phyloP scores from a whole-genome alignment of 2,888 invertebrate genomes.

The Cecidostiba fungosa region DNA sequence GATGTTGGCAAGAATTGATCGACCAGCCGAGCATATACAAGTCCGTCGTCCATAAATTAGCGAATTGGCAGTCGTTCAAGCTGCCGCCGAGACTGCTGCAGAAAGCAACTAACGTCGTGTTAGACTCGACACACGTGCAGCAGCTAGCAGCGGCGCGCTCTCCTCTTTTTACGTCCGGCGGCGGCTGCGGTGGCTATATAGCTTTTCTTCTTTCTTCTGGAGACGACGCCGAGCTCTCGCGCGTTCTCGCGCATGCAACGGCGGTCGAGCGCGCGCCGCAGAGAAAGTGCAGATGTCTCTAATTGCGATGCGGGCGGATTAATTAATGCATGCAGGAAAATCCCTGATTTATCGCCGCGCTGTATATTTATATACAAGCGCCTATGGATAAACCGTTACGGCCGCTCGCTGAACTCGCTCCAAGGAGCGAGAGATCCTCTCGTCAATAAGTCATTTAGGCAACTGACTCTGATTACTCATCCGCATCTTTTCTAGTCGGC shows the following conservation, averaged over 20 bases:
- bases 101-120: too few species aligned
- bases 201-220: not conserved
- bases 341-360: not conserved
- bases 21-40: not conserved
- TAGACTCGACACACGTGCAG: too few species aligned
- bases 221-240: not conserved
- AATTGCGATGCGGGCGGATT: not conserved
- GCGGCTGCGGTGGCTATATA: too few species aligned
- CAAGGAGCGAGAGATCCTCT: not conserved
- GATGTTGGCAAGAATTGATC: not conserved
- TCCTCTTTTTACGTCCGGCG: not conserved
- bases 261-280: not conserved
- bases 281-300: slow-evolving; percentile 4
- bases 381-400: not conserved
- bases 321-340: not conserved
- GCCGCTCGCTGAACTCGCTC: not conserved
- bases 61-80: slow-evolving; percentile 12
- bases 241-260: too few species aligned
- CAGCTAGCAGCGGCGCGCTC: too few species aligned
- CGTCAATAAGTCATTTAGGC: not conserved
- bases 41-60: not conserved
- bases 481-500: not conserved
- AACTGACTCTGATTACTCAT: not conserved
- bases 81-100: not conserved
- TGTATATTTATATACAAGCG: too few species aligned